Evolutionary conservation across 2,797 vertebrate genomes (phyloP), one percentile per base, ranked within the genome.

Genomic region (Pseudomugil gertrudae): DNA sequence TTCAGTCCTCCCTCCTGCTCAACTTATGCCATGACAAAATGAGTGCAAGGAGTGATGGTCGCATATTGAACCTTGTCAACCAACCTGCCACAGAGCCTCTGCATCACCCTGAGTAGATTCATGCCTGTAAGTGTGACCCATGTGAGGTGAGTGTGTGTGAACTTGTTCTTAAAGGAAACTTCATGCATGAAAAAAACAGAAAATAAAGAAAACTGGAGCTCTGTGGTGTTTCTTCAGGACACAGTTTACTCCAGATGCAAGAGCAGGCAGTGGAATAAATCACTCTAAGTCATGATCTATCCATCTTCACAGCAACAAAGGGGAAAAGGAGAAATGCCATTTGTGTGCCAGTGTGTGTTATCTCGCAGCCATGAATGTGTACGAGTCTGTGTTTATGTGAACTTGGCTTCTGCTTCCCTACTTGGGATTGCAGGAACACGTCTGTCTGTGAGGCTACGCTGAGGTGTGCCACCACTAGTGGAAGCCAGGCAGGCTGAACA

Each of bases 401-500:
- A 79, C 32, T 52, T 24, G 72, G 82, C 80, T 81, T 69, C 64
- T 85, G 80, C 79, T 63, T 74, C 71, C 80, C 57, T 59, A 54
- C 65, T 69, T 68, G 63, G 70, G 72, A 87, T 87, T 84, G 81
- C 78, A 76, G 82, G 75, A 74, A 83, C 89, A 91, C 80, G 82
- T 79, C 76, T 80, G 82, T 79, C 76, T 67, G 74, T 65, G 84
- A 40, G 66, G 69, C 76, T 60, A 57, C 30, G 78, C 66, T 85
- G 83, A 88, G 38, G 59, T 82, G 76, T 81, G 72, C 32, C 32
- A 32, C 80, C 80, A 63, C 72, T 27, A 43, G 85, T 79, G 78
- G 83, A 88, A 80, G 85, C 81, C 78, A 38, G 66, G 59, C 63
- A 10, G 35, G 71, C 69, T 24, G 45, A 54, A 47, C 59, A 19